These are phyloP conservation scores for Drosophila bifasciata DNA, from an alignment of 1,140 invertebrate genomes.

Conservation along the genomic window DNA sequence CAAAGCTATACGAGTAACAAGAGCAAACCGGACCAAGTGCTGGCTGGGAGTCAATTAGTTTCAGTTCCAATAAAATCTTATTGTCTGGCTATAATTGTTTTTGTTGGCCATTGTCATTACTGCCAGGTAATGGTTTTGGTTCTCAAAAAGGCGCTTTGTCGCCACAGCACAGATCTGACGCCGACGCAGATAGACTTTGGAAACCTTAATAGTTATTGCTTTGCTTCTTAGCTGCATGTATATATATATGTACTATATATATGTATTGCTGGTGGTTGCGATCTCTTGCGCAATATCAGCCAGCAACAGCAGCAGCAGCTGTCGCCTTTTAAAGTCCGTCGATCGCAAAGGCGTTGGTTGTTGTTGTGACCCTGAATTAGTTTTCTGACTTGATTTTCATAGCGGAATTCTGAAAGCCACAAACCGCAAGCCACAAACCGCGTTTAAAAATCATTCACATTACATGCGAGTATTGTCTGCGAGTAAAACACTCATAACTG, in stretches of 20 bases:
- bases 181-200: constrained; percentile 28
- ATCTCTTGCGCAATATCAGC: constrained; percentile 50
- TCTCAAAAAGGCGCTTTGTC: constrained; percentile 29
- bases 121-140: constrained; percentile 21
- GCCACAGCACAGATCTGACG: constrained; percentile 14
- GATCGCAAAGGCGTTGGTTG: constrained; percentile 47
- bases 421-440: constrained; percentile 30
- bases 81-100: constrained; percentile 25
- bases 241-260: no score
- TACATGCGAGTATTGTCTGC: neutral
- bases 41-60: constrained; percentile 22
- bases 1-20: neutral
- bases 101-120: constrained; percentile 19
- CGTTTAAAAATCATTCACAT: constrained; percentile 32
- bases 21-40: neutral
- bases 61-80: constrained; percentile 27
- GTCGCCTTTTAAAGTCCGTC: constrained; percentile 52
- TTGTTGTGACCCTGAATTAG: constrained; percentile 61
- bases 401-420: constrained; percentile 27
- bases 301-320: constrained; percentile 40
- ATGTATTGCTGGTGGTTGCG: constrained; percentile 48
- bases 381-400: constrained; percentile 38
- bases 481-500: no score
- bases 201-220: constrained; percentile 50
- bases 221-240: constrained; percentile 17